A percentile compares a stretch with the other conserved stretches of the same genome.
These are phyloP conservation scores for Stegana nigrithorax DNA, from an alignment of 2,888 invertebrate genomes.

Conservation along the genomic window DNA sequence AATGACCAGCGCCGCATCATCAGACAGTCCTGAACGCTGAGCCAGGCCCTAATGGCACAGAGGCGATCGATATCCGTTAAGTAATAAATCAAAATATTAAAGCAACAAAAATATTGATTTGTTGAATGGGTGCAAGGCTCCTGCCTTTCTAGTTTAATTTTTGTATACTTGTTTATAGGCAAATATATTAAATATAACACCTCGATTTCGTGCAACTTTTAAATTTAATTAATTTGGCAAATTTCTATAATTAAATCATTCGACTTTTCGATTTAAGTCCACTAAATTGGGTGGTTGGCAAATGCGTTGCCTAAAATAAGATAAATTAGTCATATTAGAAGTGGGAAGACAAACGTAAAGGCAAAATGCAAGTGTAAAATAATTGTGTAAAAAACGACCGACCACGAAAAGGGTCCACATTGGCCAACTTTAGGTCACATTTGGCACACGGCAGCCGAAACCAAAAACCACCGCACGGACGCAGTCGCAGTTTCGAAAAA, in stretches of 20 bases:
- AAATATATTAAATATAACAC: no score
- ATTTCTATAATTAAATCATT: background rate
- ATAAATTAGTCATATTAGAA: conserved; percentile 46
- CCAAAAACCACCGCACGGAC: no score
- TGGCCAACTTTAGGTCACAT: conserved; percentile 38
- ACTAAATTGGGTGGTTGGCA: background rate
- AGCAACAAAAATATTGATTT: no score
- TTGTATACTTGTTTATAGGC: no score
- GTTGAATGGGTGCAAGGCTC: no score
- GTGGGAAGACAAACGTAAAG: conserved; percentile 12
- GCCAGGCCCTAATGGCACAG: no score
- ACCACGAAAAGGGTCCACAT: conserved; percentile 48
- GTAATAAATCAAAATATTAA: no score
- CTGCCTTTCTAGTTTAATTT: no score
- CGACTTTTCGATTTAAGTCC: background rate
- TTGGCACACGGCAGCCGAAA: conserved; percentile 25
- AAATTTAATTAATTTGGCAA: background rate
- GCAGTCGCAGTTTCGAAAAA: no score
- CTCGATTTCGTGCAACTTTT: background rate
- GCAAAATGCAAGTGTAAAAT: conserved; percentile 40
- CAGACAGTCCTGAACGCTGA: no score
- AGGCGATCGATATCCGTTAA: no score
- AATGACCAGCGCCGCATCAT: no score
- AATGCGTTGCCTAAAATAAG: conserved; percentile 15
- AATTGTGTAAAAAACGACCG: conserved; percentile 34